Evolutionary conservation across 2,888 invertebrate genomes (phyloP), one percentile per base, ranked within the genome.

Genomic region (Monochamus alternatus): DNA sequence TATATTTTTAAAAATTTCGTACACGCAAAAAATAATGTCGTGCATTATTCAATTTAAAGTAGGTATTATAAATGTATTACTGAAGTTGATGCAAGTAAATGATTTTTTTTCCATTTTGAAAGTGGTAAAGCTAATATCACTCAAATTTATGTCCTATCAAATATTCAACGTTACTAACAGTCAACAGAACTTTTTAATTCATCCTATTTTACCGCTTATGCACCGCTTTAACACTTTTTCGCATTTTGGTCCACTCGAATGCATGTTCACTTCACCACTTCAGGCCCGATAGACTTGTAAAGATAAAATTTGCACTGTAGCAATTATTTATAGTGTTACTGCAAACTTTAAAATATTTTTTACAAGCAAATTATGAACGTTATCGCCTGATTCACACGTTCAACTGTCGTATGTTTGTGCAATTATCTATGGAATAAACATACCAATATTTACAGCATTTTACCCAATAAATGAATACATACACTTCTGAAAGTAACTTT

Each of bases 391-490:
- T n/a, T 22, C 55, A 47, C 31, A 22, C 3, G 47, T 47, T 47
- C 10, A 47, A 64, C 64, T 64, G 47, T 64, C 30, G 43, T 47
- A n/a, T 55, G 55, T 55, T 55, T 55, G 55, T 55, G 3, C 14
- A n/a, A 14, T 55, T 55, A 14, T 55, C 10, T 64, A 64, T 47
- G 47, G 38, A 12, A 47, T 30, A 64, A 64, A 30, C 31, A 62
- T 10, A 47, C 47, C 9, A 9, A 47, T 22, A 47, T 30, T 64
- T 43, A 64, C 12, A 12, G 32, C 47, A 47, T 47, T 64, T 64
- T 64, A 47, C 47, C 64, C 64, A 64, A 64, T 64, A 64, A 64
- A 47, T 12, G 14, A 30, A 22, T 55, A 8, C 55, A 55, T 55
- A 55, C 5, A 55, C 14, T 55, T 55, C 55, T 55, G 3, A 22